Percentiles rank a stretch among this genome's conserved stretches.
phyloP scores from a whole-genome alignment of 37 sponge, comb jelly and placozoan species.

The Bolinopsis microptera region DNA sequence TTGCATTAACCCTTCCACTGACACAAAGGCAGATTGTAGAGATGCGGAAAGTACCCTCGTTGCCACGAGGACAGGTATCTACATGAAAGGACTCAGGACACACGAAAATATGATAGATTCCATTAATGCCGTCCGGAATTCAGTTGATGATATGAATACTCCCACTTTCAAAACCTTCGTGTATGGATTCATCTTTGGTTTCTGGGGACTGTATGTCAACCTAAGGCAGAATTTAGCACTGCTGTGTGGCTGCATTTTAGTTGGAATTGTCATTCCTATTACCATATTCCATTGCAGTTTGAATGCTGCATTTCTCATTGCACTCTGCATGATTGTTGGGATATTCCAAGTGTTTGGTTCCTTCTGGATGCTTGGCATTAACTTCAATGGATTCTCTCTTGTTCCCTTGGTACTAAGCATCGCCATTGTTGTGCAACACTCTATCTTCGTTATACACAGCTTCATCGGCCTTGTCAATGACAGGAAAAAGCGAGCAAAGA shows the following conservation, averaged over 20 bases:
- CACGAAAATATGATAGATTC: conserved; percentile 23
- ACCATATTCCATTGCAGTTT: conserved; percentile 26
- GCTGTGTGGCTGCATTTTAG: conserved; percentile 48
- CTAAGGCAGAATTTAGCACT: conserved; percentile 41
- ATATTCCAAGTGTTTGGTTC: conserved; percentile 65
- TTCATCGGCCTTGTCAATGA: conserved; percentile 61
- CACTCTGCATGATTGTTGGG: conserved; percentile 38
- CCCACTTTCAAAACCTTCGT: conserved; percentile 34
- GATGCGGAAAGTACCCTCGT: background rate
- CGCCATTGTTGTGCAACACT: conserved; percentile 35
- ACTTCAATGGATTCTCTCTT: conserved; percentile 53
- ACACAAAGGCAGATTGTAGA: background rate
- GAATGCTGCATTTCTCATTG: conserved; percentile 60
- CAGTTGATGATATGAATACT: conserved; percentile 45
- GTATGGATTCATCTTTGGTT: conserved; percentile 64
- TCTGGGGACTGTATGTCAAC: conserved; percentile 40
- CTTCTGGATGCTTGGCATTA: conserved; percentile 37
- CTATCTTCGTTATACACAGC: conserved; percentile 36
- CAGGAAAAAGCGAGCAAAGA: conserved; percentile 60
- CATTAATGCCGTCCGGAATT: conserved; percentile 9
- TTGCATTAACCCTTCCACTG: background rate
- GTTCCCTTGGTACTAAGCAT: conserved; percentile 25
- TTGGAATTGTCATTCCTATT: conserved; percentile 48
- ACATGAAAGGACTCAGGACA: conserved; percentile 23
- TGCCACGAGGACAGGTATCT: conserved; percentile 30